Evolutionary conservation across 1,140 invertebrate genomes (phyloP), one percentile per base, ranked within the genome.

Genomic region (Nautilus pompilius): DNA sequence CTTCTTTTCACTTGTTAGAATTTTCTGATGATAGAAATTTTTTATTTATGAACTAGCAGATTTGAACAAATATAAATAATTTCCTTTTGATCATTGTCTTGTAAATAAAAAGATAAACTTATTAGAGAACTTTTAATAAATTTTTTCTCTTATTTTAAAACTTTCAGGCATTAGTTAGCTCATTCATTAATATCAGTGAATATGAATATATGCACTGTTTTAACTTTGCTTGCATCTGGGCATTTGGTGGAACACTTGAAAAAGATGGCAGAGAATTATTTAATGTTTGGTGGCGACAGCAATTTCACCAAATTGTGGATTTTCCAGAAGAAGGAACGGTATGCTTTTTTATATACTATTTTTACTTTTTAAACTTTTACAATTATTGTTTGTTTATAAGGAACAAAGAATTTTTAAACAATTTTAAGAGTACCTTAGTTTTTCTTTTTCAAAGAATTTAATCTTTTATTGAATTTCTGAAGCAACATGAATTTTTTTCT

Each of bases 211-310:
- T 80, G 63, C 60, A 78, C 15, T 80, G 80, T 63, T 82, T 82
- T 64, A 79, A 74, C 71, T 79, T 76, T 66, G 75, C 80, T 2
- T 72, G 71, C 58, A 72, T 82, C 54, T 82, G 80, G 80, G 67
- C 80, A 17, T 82, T 82, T 71, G 79, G 64, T 49, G 79, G 79
- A 10, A 79, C 79, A 6, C 66, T 82, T 45, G 72, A 71, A 1
- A 51, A 67, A 4, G 66, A 80, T 28, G 51, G 74, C 58, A 59
- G 76, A 2, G 75, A 82, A 49, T 66, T 69, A 0, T 80, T 82
- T 70, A 78, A 74, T 65, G 60, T 68, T 46, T 82, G 80, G 80
- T 82, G 80, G 80, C 73, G 69, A 56, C 64, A 75, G 34, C 66
- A 72, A 63, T 81, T 81, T 67, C 71, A 75, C 29, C 66, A 76